Percentiles rank a stretch among this genome's conserved stretches.
Conservation (phyloP, 1,140 invertebrate genomes). For the Scylla paramamosain region DNA sequence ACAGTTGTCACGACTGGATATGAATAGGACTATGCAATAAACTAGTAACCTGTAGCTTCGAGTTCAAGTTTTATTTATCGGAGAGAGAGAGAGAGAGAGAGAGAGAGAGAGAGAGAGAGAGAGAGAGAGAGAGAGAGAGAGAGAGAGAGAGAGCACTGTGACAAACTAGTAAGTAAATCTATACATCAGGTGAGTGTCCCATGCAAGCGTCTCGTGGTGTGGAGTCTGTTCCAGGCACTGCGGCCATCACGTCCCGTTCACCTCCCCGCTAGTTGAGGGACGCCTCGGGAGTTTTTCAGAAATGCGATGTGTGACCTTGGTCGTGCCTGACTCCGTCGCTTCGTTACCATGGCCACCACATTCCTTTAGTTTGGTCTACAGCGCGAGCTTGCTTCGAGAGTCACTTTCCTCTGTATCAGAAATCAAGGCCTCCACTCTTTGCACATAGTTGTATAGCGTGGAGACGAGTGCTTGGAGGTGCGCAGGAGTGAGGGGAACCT, state of each 20-base stretch:
- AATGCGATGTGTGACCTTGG: background rate
- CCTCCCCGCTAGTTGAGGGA: background rate
- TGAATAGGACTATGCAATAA: too few species aligned
- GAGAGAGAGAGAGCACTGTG: too few species aligned
- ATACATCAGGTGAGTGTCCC: background rate
- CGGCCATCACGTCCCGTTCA: background rate
- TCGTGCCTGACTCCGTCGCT: background rate
- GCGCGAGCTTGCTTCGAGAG: background rate
- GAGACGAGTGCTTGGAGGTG: background rate
- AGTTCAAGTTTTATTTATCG: too few species aligned
- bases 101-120: slow-evolving; percentile 27
- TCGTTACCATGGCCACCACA: background rate
- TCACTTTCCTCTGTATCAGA: background rate
- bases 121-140: background rate
- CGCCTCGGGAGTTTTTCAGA: background rate
- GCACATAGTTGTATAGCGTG: background rate
- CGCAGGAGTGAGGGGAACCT: background rate
- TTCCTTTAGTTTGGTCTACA: background rate
- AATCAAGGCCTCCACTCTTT: background rate
- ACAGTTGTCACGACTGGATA: too few species aligned
- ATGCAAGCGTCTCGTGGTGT: background rate
- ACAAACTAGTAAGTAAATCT: too few species aligned
- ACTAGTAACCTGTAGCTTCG: too few species aligned
- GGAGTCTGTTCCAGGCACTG: background rate
- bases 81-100: background rate